A percentile compares a stretch with the other conserved stretches of the same genome.
Conservation (phyloP, 2,888 invertebrate genomes). For the Melanostoma scalare region DNA sequence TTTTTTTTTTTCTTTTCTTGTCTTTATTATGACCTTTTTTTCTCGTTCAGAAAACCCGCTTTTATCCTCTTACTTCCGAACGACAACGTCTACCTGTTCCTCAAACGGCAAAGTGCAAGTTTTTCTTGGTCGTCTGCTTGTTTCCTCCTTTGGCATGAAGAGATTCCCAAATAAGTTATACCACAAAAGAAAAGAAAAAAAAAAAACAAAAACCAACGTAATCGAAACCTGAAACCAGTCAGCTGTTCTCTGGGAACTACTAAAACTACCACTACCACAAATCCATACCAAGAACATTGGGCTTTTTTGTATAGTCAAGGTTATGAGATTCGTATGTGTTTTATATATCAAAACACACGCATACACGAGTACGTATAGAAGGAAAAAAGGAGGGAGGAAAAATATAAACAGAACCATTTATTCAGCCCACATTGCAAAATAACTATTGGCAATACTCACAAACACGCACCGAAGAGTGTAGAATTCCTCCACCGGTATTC, state of each 20-base stretch:
- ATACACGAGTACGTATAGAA: not conserved
- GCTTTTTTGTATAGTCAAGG: constrained; percentile 46
- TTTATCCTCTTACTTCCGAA: constrained; percentile 53
- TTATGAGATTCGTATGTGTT: constrained; percentile 26
- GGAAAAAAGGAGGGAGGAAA: not conserved
- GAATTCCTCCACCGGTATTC: too few relatives aligned
- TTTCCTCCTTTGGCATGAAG: constrained; percentile 11
- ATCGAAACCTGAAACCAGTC: constrained; percentile 59
- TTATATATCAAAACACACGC: not conserved
- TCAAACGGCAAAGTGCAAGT: constrained; percentile 29
- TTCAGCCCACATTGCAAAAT: too few relatives aligned
- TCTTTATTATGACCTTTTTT: constrained; percentile 28
- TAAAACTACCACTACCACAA: constrained; percentile 7
- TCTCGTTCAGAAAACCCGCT: constrained; percentile 24
- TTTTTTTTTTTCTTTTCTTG: constrained; percentile 2
- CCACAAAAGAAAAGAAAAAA: not conserved
- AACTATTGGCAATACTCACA: too few relatives aligned
- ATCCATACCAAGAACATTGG: constrained; percentile 25
- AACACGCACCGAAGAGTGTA: too few relatives aligned
- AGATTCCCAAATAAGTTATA: constrained; percentile 22
- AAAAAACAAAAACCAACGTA: constrained; percentile 10
- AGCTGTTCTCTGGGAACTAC: constrained; percentile 49
- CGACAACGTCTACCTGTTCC: constrained; percentile 28
- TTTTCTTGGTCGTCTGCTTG: constrained; percentile 15
- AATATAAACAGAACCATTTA: too few relatives aligned